Evolutionary conservation across 35 echinoderm and acorn worm genomes (phyloP).

Genomic region (Heliocidaris tuberculata): DNA sequence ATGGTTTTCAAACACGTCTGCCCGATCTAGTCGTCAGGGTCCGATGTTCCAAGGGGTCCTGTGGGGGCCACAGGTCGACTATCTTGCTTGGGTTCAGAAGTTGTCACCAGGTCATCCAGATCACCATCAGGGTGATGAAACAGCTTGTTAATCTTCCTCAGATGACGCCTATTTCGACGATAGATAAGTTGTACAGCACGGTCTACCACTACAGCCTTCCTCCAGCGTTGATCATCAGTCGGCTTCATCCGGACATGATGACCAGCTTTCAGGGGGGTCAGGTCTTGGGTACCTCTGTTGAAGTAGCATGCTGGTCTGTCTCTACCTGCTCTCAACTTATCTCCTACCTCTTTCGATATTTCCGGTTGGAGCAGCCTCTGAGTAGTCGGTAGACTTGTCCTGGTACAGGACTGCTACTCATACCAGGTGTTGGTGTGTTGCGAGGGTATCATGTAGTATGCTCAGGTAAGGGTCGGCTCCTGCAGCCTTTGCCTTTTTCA

Average conservation of each 20-base stretch:
- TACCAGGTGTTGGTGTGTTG: conserved; percentile 29
- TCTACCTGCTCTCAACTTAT: background rate
- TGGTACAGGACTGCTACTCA: background rate
- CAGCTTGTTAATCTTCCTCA: too few species aligned
- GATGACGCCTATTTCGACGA: background rate
- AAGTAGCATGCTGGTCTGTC: conserved; percentile 45
- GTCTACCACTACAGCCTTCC: conserved; percentile 11
- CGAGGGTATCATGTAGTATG: background rate
- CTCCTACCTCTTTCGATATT: background rate
- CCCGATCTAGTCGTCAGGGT: background rate
- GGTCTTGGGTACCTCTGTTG: conserved; percentile 54
- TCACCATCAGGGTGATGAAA: background rate
- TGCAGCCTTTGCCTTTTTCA: conserved; percentile 9
- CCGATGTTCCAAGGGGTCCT: background rate
- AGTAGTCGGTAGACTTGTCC: conserved; percentile 36
- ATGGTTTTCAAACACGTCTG: background rate
- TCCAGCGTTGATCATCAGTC: background rate
- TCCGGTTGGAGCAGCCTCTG: conserved; percentile 15
- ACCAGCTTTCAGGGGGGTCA: conserved; percentile 38
- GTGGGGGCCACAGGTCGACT: background rate
- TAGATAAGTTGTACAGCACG: background rate
- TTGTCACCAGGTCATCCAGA: background rate
- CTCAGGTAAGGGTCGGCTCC: background rate
- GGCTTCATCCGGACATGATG: conserved; percentile 63
- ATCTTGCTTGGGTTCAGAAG: background rate